Percentiles rank a stretch among this genome's conserved stretches.
phyloP scores from a whole-genome alignment of 2,113 vertebrate genomes.

The Pelecanus crispus region DNA sequence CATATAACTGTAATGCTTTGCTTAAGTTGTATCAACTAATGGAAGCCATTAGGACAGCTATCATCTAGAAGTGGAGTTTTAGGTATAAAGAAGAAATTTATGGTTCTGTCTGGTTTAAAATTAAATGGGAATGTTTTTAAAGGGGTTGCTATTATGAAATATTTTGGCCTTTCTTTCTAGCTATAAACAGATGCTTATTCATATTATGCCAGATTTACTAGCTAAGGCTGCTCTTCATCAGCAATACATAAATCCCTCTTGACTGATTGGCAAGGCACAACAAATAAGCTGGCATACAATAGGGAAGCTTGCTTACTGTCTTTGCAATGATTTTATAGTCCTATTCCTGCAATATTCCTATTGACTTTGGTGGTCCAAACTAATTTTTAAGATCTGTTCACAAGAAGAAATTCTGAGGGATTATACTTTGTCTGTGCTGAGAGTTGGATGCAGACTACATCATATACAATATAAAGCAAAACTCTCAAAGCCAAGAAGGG shows the following conservation, averaged over 20 bases:
- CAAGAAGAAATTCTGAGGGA: background rate
- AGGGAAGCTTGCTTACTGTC: background rate
- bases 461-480: background rate
- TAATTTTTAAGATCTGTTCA: background rate
- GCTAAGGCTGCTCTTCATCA: conserved; percentile 40
- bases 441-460: background rate
- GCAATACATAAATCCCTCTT: conserved; percentile 11
- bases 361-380: background rate
- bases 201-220: conserved; percentile 26
- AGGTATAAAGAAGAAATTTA: background rate
- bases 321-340: background rate
- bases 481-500: background rate
- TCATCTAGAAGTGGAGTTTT: background rate
- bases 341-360: background rate
- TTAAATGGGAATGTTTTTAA: background rate
- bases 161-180: conserved; percentile 5
- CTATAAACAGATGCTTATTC: conserved; percentile 40
- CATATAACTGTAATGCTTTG: background rate
- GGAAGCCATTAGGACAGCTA: background rate
- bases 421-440: background rate
- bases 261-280: background rate
- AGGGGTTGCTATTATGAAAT: background rate
- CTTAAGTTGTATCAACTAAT: background rate
- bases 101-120: conserved; percentile 1
- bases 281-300: background rate